These are phyloP conservation scores for Colistium nudipinnis DNA, from an alignment of 2,113 vertebrate genomes.

Conservation along the genomic window DNA sequence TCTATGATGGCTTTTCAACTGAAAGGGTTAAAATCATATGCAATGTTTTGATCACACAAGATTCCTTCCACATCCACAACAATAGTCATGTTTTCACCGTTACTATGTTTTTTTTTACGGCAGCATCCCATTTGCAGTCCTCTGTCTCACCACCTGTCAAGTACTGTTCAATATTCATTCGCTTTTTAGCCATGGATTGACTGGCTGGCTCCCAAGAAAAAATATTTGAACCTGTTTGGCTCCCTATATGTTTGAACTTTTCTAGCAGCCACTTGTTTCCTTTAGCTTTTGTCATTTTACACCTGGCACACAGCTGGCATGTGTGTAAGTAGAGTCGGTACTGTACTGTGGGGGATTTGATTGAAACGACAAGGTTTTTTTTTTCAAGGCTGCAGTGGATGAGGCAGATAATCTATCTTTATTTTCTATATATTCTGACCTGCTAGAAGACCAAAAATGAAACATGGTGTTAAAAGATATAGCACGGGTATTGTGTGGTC, in stretches of 20 bases:
- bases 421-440: neutral
- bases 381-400: neutral
- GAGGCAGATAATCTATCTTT: neutral
- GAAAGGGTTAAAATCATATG: too few relatives aligned
- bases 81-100: neutral
- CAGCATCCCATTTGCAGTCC: neutral
- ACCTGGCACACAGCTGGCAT: neutral
- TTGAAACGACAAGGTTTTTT: neutral
- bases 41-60: too few relatives aligned
- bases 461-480: too few relatives aligned
- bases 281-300: neutral
- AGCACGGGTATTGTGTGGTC: too few relatives aligned
- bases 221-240: slow-evolving; percentile 1
- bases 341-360: neutral
- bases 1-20: too few relatives aligned
- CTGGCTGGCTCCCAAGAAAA: slow-evolving; percentile 2
- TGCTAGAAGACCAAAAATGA: neutral
- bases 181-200: neutral
- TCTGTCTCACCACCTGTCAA: slow-evolving; percentile 11
- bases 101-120: neutral
- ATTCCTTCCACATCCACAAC: too few relatives aligned
- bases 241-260: neutral
- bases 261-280: neutral
- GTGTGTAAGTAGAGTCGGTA: neutral
- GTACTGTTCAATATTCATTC: neutral